phyloP scores from a whole-genome alignment of 2,888 invertebrate species.

The Graphium colonna region DNA sequence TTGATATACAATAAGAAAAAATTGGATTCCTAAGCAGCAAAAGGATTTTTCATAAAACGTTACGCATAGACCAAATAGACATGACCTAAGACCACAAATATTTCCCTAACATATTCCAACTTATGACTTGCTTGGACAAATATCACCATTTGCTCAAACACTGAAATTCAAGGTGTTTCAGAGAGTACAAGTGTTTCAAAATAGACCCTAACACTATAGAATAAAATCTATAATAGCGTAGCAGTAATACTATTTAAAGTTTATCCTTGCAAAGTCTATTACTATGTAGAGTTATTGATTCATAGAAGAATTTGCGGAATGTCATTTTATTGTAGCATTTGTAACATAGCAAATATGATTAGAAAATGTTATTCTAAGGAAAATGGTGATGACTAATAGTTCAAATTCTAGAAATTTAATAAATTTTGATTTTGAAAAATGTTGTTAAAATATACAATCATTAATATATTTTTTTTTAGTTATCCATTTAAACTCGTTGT shows the following conservation, averaged over 20 bases:
- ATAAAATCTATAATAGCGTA: background rate
- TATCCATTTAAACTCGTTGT: too few species aligned
- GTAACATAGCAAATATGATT: background rate
- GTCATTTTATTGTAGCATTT: background rate
- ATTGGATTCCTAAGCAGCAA: too few species aligned
- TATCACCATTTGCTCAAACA: slow-evolving; percentile 9
- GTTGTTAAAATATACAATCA: too few species aligned
- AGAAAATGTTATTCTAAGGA: background rate
- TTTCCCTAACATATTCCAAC: slow-evolving; percentile 1
- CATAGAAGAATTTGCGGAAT: slow-evolving; percentile 1
- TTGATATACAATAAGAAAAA: too few species aligned
- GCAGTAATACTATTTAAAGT: background rate
- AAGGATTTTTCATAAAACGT: too few species aligned
- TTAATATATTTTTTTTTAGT: too few species aligned
- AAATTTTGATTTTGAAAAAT: background rate
- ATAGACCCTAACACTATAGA: background rate
- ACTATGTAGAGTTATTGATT: slow-evolving; percentile 1
- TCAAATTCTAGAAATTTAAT: background rate
- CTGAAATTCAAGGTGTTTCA: slow-evolving; percentile 3
- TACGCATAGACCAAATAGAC: background rate
- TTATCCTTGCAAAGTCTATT: slow-evolving; percentile 3
- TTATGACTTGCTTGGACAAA: background rate
- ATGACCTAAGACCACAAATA: background rate
- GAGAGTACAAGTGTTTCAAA: background rate
- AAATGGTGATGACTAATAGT: too few species aligned